Conservation (phyloP, 2,888 invertebrate species). For the Argyra leucocephala region DNA sequence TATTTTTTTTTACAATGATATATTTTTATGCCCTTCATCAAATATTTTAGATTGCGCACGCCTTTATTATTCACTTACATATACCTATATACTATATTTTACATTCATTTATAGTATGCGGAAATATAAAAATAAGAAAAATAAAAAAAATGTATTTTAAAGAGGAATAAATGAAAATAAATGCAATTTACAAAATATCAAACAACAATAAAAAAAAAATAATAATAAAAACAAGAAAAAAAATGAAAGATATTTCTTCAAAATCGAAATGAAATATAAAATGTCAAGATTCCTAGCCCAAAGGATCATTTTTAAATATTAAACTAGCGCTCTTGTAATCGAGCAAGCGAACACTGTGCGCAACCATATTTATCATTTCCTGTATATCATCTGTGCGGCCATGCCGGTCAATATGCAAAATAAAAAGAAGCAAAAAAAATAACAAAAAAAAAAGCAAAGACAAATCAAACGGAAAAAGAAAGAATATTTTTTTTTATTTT, state of each 20-base stretch:
- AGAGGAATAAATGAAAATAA: too few species aligned
- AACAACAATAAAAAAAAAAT: not conserved
- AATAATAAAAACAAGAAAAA: not conserved
- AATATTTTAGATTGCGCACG: not conserved
- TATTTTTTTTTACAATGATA: not conserved
- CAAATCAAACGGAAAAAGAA: too few species aligned
- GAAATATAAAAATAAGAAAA: not conserved
- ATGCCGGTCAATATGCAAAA: not conserved
- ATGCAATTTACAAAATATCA: not conserved
- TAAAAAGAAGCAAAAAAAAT: not conserved
- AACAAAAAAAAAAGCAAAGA: not conserved
- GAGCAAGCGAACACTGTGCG: not conserved
- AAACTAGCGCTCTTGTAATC: not conserved
- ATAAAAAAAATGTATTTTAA: not conserved
- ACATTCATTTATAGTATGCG: not conserved
- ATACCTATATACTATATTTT: not conserved
- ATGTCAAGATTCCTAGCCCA: not conserved
- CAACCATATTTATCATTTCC: slow-evolving; percentile 6
- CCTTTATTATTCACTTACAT: too few species aligned
- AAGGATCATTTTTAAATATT: not conserved
- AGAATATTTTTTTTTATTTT: too few species aligned
- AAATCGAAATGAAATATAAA: not conserved
- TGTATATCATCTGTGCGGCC: slow-evolving; percentile 6
- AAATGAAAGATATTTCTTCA: not conserved
- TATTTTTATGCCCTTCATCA: not conserved